Evolutionary conservation across 2,797 vertebrate species (phyloP).

Genomic region (Molossus molossus): DNA sequence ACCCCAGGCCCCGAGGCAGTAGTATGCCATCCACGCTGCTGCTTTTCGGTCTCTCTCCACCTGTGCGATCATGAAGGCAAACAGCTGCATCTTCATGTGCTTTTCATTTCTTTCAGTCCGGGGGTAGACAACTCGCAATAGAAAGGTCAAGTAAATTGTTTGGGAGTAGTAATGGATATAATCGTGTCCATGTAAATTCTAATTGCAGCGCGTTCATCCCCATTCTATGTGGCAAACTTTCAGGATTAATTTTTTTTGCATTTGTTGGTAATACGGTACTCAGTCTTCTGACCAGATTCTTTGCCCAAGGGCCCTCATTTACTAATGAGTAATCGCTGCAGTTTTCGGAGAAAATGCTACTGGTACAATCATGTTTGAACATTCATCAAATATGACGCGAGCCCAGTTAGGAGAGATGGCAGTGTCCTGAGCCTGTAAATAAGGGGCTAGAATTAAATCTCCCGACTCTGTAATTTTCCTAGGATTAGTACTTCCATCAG

Average conservation of each 20-base stretch:
- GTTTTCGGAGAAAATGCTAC: conserved; percentile 79
- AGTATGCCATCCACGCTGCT: rapidly evolving
- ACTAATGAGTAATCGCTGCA: conserved; percentile 81
- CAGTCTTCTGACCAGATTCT: conserved; percentile 69
- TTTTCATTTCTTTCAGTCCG: conserved; percentile 37
- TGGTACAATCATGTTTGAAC: conserved; percentile 70
- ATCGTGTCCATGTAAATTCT: conserved; percentile 67
- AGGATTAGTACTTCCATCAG: conserved; percentile 50
- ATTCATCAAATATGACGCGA: conserved; percentile 69
- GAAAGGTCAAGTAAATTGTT: conserved; percentile 70
- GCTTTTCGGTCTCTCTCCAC: neutral
- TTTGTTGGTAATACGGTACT: conserved; percentile 68
- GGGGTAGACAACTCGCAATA: neutral
- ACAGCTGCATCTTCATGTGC: neutral
- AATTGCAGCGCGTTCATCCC: conserved; percentile 71
- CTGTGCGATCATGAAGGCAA: neutral
- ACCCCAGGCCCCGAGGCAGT: neutral
- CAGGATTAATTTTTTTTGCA: conserved; percentile 77
- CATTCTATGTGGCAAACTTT: conserved; percentile 70
- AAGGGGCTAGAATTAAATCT: conserved; percentile 42
- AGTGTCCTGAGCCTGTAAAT: conserved; percentile 51
- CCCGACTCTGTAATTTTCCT: neutral
- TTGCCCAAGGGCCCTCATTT: conserved; percentile 79
- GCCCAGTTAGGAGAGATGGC: conserved; percentile 47
- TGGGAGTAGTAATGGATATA: conserved; percentile 53